Base-by-base conservation (phyloP, 2,797 vertebrate genomes). In the Buceros bicornis region DNA sequence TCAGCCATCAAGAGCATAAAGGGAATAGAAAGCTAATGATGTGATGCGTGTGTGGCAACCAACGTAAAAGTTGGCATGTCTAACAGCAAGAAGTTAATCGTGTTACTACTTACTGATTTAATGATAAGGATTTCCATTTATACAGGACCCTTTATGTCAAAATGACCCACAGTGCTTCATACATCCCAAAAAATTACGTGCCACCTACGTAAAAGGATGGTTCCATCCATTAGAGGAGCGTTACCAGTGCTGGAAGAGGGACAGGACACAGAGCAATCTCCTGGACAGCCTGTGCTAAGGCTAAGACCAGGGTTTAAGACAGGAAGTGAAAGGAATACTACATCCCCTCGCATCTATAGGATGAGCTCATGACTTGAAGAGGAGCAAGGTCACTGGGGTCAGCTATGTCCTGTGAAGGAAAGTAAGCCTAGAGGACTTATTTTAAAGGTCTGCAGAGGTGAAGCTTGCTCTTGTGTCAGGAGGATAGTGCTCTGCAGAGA, bases 401-500 rank as follows among this genome's bases (percentile, higher is more conserved):
- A 95, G 69, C 47, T 82, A 33, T 85, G 50, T 91, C 79, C 76
- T 87, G 57, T 53, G 35, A 92, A 84, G 80, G 71, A 80, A 90
- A 89, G 71, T 3, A 88, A 47, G 70, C 66, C 74, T 89, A 35
- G 71, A 94, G 67, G 90, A 87, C 78, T 95, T 79, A 57, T 89
- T 94, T 87, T 64, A 87, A 94, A 93, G 83, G 64, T 67, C 83
- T 90, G 33, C 71, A 88, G 80, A 88, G 82, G 87, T 90, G 87
- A 94, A 88, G 45, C 45, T 74, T 82, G 90, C 77, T 93, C 53
- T 89, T 87, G 8, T 85, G 90, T 93, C 81, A 82, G 93, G 54
- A 90, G 64, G 67, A 51, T 48, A 90, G 33, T 12, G 76, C 57
- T 94, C 70, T 88, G 88, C 56, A 79, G 2, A 76, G 86, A 48